A percentile compares a stretch with the other conserved stretches of the same genome.
phyloP scores from a whole-genome alignment of 2,888 invertebrate genomes.

The Rhogogaster chlorosoma region DNA sequence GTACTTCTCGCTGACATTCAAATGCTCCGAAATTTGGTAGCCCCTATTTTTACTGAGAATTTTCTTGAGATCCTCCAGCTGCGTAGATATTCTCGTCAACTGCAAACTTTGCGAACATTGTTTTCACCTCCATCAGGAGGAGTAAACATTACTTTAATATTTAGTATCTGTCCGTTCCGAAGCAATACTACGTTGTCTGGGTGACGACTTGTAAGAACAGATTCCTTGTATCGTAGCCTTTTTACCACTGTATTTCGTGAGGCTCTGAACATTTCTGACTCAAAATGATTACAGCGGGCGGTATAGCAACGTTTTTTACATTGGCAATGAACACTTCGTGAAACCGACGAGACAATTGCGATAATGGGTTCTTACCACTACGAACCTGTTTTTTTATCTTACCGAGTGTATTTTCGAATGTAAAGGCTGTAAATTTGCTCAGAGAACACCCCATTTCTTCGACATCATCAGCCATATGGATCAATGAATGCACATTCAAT shows the following conservation, averaged over 20 bases:
- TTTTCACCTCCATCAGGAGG: neutral
- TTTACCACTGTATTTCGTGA: constrained; percentile 25
- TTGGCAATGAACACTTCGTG: neutral
- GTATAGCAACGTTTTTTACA: neutral
- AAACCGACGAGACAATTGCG: constrained; percentile 41
- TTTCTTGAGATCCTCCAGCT: too few species aligned
- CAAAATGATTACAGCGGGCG: neutral
- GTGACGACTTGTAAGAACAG: constrained; percentile 26
- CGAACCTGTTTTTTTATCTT: constrained; percentile 50
- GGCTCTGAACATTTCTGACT: too few species aligned
- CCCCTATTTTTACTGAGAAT: too few species aligned
- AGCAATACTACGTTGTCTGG: constrained; percentile 50
- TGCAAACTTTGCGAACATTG: neutral
- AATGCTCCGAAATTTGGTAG: too few species aligned
- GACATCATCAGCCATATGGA: constrained; percentile 48
- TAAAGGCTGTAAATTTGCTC: constrained; percentile 26
- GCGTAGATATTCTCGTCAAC: too few species aligned
- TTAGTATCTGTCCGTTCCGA: constrained; percentile 29
- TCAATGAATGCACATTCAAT: constrained; percentile 46
- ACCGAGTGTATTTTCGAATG: constrained; percentile 50
- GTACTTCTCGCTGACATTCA: too few species aligned
- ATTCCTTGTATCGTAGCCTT: constrained; percentile 30
- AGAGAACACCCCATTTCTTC: constrained; percentile 40
- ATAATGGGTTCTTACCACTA: constrained; percentile 11
- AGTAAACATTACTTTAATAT: constrained; percentile 47